Base-by-base conservation (phyloP, 2,888 invertebrate species). In the Scaptomyza caliginosa region DNA sequence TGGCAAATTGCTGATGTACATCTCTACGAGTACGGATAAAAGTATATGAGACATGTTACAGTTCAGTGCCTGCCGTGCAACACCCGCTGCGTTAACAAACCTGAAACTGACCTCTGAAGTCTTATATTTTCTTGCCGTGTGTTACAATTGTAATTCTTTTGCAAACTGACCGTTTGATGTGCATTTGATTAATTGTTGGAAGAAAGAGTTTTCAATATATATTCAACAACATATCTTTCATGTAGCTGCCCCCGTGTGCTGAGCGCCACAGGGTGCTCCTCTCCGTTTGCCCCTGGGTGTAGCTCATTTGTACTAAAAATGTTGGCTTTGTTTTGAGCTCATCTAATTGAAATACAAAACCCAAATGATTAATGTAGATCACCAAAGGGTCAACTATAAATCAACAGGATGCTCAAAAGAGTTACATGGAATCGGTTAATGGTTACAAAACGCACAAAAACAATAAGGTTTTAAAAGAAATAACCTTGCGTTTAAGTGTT, bases 291-390 rank as follows among this genome's bases (percentile, higher is more conserved):
- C 26, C 30, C 26, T 45, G 57, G 54, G 62, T 52, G 71, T 45
- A 57, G 40, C 38, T 28, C 58, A 56, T 58, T 49, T 74, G 57
- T 64, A 46, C 38, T n/a, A 26, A 40, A 42, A 19, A 28, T 32
- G 28, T 39, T 42, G 39, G 23, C 51, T 36, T 75, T 73, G 71
- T 72, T 72, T 68, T 64, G 68, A 68, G 67, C 52, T 64, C 59
- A 42, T 70, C 60, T 75, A 75, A 75, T 77, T 77, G 75, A 81
- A 68, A 67, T 59, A 77, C 67, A 77, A 77, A 57, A 49, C 58
- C 66, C 8, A 38, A 67, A 60, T 82, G 67, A 82, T 75, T 72
- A 80, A 79, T 79, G 69, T 39, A 13, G 45, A 62, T 48, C 56
- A 19, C 11, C 7, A 8, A 30, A 21, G 34, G 34, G 8, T 16